Percentiles rank a stretch among this genome's conserved stretches.
Evolutionary conservation across 2,113 vertebrate species (phyloP).

Genomic region (Thinocorus orbignyianus): DNA sequence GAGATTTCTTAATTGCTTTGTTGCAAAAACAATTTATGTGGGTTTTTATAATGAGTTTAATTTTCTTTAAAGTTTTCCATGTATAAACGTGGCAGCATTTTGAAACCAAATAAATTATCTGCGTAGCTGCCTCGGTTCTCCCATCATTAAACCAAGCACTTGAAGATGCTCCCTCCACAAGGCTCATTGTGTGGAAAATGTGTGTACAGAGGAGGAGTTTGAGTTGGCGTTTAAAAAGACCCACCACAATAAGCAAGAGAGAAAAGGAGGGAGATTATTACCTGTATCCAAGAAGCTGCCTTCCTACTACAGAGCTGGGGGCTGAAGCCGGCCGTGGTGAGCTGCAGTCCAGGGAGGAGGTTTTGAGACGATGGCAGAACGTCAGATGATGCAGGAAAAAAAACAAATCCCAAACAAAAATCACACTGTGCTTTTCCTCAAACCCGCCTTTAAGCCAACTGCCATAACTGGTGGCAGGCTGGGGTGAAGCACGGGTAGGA

Average conservation of each 20-base stretch:
- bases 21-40: constrained; percentile 68
- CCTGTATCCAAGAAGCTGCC: background rate
- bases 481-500: background rate
- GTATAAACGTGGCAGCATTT: constrained; percentile 50
- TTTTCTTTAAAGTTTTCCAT: constrained; percentile 73
- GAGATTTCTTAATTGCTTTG: constrained; percentile 72
- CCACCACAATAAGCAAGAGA: background rate
- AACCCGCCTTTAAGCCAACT: background rate
- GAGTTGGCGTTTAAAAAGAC: background rate
- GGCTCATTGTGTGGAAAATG: constrained; percentile 8
- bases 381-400: background rate
- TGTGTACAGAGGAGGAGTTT: background rate
- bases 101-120: constrained; percentile 70
- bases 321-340: background rate
- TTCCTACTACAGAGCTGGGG: background rate
- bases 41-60: constrained; percentile 71
- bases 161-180: constrained; percentile 13
- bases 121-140: constrained; percentile 11
- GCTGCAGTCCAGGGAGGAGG: background rate
- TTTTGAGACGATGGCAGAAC: background rate
- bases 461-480: background rate
- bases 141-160: constrained; percentile 47
- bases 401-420: background rate
- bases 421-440: background rate
- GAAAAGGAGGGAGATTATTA: background rate